Conservation (phyloP, 2,797 vertebrate genomes). For the Pseudochirops cupreus region DNA sequence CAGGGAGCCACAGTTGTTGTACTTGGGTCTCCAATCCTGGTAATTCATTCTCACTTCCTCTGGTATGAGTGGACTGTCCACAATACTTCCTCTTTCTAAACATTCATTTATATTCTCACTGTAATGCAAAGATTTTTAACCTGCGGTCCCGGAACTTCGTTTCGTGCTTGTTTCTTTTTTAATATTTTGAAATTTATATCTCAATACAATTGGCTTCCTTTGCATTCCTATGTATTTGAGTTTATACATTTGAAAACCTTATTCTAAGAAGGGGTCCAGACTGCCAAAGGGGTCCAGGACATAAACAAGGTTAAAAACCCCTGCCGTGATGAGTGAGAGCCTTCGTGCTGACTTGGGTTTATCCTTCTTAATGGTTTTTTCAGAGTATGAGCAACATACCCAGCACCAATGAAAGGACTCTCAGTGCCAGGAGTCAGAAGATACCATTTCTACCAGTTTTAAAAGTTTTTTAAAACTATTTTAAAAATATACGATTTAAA, state of each 20-base stretch:
- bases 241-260: neutral
- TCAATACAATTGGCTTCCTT: neutral
- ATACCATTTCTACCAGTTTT: neutral
- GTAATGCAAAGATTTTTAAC: neutral
- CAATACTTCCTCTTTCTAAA: neutral
- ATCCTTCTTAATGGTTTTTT: neutral
- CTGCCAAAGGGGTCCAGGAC: neutral
- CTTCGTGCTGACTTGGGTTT: neutral
- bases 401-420: neutral
- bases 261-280: neutral
- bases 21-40: neutral
- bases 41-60: neutral
- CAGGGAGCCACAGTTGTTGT: neutral
- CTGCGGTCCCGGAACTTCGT: neutral
- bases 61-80: neutral
- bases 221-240: neutral
- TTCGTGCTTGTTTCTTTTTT: neutral
- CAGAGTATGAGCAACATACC: neutral
- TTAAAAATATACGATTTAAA: too few species aligned
- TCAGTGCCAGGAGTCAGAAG: neutral
- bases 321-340: neutral
- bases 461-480: too few species aligned
- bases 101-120: neutral
- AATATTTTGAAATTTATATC: neutral
- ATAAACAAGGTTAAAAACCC: neutral